Conservation (phyloP, 2,888 invertebrate species). For the Dasypolia templi region DNA sequence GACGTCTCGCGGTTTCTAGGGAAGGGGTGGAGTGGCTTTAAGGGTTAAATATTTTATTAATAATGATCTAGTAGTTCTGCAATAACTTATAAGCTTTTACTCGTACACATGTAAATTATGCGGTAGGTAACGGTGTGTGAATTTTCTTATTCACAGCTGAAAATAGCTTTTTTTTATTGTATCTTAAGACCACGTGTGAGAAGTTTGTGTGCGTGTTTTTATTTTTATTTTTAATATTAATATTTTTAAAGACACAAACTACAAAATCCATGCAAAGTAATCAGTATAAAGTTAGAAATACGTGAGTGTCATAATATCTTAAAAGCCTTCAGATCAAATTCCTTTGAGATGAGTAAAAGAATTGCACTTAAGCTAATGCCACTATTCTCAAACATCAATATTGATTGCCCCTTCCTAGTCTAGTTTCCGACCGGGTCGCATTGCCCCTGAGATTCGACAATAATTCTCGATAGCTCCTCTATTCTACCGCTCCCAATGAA, state of each 20-base stretch:
- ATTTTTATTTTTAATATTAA: not conserved
- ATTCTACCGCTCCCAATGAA: slow-evolving; percentile 86
- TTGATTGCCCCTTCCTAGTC: slow-evolving; percentile 68
- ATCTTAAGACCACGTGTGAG: not conserved
- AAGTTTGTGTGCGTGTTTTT: too few relatives aligned
- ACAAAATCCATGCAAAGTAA: not conserved
- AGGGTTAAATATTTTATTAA: slow-evolving; percentile 19
- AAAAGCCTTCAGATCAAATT: slow-evolving; percentile 16
- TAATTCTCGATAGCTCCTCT: slow-evolving; percentile 86
- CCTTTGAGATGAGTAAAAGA: slow-evolving; percentile 31
- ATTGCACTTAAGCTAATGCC: slow-evolving; percentile 55
- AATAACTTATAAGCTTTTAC: too few relatives aligned
- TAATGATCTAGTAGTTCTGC: not conserved
- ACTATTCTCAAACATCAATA: slow-evolving; percentile 63
- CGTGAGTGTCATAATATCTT: not conserved
- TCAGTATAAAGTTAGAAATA: not conserved
- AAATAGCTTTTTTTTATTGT: not conserved
- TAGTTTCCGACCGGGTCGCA: slow-evolving; percentile 71
- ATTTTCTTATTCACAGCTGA: not conserved
- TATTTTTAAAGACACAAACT: not conserved
- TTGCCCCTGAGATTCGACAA: slow-evolving; percentile 87
- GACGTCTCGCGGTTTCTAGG: slow-evolving; percentile 42
- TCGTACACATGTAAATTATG: too few relatives aligned
- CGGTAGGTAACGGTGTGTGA: too few relatives aligned
- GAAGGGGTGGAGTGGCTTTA: slow-evolving; percentile 31